Evolutionary conservation across 2,888 invertebrate genomes (phyloP), one percentile per base, ranked within the genome.

Genomic region (Heliconius charithonia): DNA sequence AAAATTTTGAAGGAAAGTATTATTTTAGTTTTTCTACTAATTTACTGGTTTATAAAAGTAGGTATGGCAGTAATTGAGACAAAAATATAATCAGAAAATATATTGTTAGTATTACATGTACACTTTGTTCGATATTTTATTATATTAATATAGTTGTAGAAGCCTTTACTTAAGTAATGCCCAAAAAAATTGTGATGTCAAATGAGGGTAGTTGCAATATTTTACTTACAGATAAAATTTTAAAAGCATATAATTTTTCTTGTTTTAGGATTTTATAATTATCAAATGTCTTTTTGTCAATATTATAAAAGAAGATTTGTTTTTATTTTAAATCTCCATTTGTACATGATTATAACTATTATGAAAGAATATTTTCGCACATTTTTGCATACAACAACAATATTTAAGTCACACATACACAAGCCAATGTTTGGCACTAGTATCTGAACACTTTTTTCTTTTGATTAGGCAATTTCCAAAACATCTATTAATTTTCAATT

Each of bases 351-450:
- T 66, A 32, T 32, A 29, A 10, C 19, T 22, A 66, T 51, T 19
- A 70, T 70, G 10, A 70, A 70, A 27, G 27, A 27, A 70, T 70
- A 19, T 29, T 37, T 32, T 32, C 16, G 16, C 29, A 59, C 12
- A n/a, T 32, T 69, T 59, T 65, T 75, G 22, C 13, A 32, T 37
- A 69, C n/a, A 69, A 62, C n/a, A 29, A 27, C 62, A 86, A 78
- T 81, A 81, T 84, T 79, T 83, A 65, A 82, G 78, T 81, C 74
- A 77, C 65, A 29, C 70, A 80, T 65, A 72, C 69, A 66, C 67
- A 76, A 56, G 90, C 92, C 91, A 90, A 87, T 84, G 90, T 78
- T 93, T 93, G 93, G 93, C 93, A 93, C 92, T 90, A 83, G 86
- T 84, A 82, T 84, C 86, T 92, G 91, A 92, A 92, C 92, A 92